Conservation (phyloP, 2,888 invertebrate species). For the Cremastobaeus sp. region DNA sequence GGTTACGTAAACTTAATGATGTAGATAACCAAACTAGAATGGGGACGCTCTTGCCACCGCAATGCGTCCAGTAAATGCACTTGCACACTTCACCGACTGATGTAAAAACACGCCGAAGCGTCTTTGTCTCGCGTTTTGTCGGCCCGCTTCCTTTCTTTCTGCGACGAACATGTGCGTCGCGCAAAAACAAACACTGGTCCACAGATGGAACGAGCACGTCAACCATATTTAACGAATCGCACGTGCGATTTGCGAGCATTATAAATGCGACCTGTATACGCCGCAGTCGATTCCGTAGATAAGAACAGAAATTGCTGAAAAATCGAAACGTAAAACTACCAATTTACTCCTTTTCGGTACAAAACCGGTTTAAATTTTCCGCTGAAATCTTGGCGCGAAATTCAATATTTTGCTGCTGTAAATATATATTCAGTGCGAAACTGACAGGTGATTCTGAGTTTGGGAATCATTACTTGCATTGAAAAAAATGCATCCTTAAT, state of each 20-base stretch:
- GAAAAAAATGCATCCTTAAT: too few relatives aligned
- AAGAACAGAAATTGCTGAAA: too few relatives aligned
- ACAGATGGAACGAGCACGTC: slow-evolving; percentile 42
- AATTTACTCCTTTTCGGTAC: too few relatives aligned
- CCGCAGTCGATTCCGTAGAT: slow-evolving; percentile 23
- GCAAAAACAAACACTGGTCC: slow-evolving; percentile 29
- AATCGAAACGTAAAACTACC: too few relatives aligned
- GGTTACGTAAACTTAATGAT: slow-evolving; percentile 76
- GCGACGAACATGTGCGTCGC: slow-evolving; percentile 44
- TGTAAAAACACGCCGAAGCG: slow-evolving; percentile 68
- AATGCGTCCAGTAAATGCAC: slow-evolving; percentile 70
- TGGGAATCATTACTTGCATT: too few relatives aligned
- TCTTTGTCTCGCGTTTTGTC: slow-evolving; percentile 58
- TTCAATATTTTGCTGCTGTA: too few relatives aligned
- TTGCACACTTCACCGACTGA: slow-evolving; percentile 69
- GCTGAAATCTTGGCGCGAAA: too few relatives aligned
- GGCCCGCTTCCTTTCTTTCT: slow-evolving; percentile 49
- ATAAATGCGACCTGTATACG: slow-evolving; percentile 18
- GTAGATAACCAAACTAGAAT: slow-evolving; percentile 75
- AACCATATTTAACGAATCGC: slow-evolving; percentile 53
- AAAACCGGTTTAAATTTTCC: slow-evolving; percentile 4
- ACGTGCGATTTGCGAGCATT: slow-evolving; percentile 51
- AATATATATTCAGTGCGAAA: too few relatives aligned
- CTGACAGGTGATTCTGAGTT: too few relatives aligned
- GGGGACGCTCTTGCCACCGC: slow-evolving; percentile 71